These are phyloP conservation scores for Adela reaumurella DNA, from an alignment of 2,888 invertebrate species.

Conservation along the genomic window DNA sequence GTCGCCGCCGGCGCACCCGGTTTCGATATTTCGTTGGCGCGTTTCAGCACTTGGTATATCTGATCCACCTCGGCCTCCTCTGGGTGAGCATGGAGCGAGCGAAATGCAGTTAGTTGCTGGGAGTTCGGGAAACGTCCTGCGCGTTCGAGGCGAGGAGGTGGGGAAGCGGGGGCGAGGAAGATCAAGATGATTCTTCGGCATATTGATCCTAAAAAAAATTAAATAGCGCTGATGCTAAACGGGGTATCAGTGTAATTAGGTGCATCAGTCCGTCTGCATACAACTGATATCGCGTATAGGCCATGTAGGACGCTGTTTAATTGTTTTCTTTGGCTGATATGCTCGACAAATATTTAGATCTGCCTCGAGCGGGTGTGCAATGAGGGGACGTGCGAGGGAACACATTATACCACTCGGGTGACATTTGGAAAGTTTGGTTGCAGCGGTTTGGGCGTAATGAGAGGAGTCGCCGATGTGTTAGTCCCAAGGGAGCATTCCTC, in stretches of 20 bases:
- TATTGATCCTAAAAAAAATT: too few species aligned
- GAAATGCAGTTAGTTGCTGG: constrained; percentile 34
- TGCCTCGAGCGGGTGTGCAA: constrained; percentile 2
- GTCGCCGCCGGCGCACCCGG: constrained; percentile 34
- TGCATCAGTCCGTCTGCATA: too few species aligned
- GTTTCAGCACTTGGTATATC: constrained; percentile 92
- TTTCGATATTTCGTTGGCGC: constrained; percentile 83
- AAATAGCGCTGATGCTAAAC: too few species aligned
- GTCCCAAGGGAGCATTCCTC: not conserved
- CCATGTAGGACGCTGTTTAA: too few species aligned
- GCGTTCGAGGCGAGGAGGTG: not conserved
- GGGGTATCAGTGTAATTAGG: too few species aligned
- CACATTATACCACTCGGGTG: not conserved
- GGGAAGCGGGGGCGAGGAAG: not conserved
- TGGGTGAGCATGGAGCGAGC: constrained; percentile 29
- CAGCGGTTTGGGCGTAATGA: too few species aligned
- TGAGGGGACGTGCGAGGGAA: constrained; percentile 7
- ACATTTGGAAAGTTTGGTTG: not conserved
- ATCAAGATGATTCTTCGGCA: not conserved
- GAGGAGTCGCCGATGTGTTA: too few species aligned
- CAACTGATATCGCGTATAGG: too few species aligned
- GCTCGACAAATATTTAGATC: too few species aligned
- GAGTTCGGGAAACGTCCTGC: constrained; percentile 12
- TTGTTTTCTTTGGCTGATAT: too few species aligned
- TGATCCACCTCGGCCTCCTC: constrained; percentile 76